Base-by-base conservation (phyloP, 2,113 vertebrate species). In the Sisor rabdophorus region DNA sequence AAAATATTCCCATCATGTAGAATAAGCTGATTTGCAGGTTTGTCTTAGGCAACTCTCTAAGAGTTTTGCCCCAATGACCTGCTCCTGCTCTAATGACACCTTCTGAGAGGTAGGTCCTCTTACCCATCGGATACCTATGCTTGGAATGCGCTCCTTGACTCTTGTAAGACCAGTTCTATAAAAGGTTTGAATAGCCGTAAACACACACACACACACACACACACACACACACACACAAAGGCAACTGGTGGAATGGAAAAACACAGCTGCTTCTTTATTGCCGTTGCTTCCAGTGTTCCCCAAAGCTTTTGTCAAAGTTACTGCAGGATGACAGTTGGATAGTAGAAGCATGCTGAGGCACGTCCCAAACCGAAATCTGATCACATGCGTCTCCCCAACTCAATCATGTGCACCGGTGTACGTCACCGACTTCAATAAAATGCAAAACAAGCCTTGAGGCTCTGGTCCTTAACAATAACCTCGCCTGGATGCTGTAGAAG, bases 291-390 rank as follows among this genome's bases (percentile, higher is more conserved):
- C 16, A 32, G 61, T 20, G 61, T n/a, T 56, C 28, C 50, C 2
- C 9, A 32, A 53, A 54, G 20, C 60, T 40, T 32, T 22, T 44
- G 30, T 9, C 28, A 7, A 22, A 28, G 52, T 47, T 76, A 40
- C 50, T 56, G 36, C 53, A 56, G 22, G 11, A 68, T 44, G 53
- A 65, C 13, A 24, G 28, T 16, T 40, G 22, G 50, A 44, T 47
- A 15, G 36, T 24, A 22, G n/a, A 63, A 61, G 50, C 50, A 65
- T 7, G 73, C 50, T 8, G 11, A 67, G 73, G 11, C 73, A 76
- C 1, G 22, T 47, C 61, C 50, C 1, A 52, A 40, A 28, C 11
- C 20, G 0, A 28, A 28, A 11, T 15, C 26, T 53, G 32, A 6
- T 30, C 7, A 11, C 26, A 53, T 63, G 19, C 32, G 32, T 15